Base-by-base conservation (phyloP, 2,888 invertebrate genomes). In the Proisotoma minuta region DNA sequence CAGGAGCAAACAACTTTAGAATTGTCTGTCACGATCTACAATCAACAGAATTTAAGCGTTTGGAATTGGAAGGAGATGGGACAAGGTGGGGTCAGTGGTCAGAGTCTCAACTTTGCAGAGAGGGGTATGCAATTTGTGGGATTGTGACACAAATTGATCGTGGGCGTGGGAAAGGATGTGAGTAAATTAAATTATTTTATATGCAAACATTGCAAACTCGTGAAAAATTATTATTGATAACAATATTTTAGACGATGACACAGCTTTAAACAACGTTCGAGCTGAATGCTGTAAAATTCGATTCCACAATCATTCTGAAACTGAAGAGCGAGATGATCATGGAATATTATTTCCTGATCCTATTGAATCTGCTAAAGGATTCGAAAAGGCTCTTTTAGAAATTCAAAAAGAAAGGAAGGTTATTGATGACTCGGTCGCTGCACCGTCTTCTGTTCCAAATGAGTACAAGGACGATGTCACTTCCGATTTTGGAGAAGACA, bases 1-100 rank as follows among this genome's bases (percentile, higher is more conserved):
- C 68, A 1, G 61, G 65, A n/a, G 65, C 65, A 3, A 68, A 68
- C 22, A 68, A 68, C n/a, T 39, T 68, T 34, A 57, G 57, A n/a
- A 24, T 68, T 2, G 24, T 65, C 18, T 68, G 68, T 43, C 52
- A 64, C 0, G 60, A 65, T 43, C 34, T 63, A 10, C 34, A 28
- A 12, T 58, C 62, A 34, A 3, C 39, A 3, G 53, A 28, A n/a
- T 22, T 22, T 5, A 26, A 47, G 28, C 12, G 51, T 12, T 24
- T 34, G 10, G 50, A 48, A 40, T 18, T 67, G 18, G 65, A 68
- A 26, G 68, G 68, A 22, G 68, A 68, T 57, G 68, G 68, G 1
- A 65, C 64, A 0, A 15, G 12, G 18, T 59, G 62, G 50, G 68
- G 68, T 12, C 51, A 57, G 10, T 68, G 65, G 65, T 63, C 68